Evolutionary conservation across 2,888 invertebrate species (phyloP).

Genomic region (Sarcophaga carnaria): DNA sequence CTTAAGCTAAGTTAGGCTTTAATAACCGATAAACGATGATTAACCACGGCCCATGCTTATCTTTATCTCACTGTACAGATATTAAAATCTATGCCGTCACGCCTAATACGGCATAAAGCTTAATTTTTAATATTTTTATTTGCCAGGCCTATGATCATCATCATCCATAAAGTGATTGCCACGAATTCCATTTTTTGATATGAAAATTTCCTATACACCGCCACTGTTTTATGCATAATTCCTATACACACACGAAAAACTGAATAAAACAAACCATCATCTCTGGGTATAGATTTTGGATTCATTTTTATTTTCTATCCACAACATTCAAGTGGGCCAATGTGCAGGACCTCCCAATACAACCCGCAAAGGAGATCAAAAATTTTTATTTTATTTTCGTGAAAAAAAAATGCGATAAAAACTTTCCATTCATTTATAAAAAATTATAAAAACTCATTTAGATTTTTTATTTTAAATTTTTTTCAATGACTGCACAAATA

Average conservation of each 20-base stretch:
- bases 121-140: too few species aligned
- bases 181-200: too few species aligned
- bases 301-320: constrained; percentile 10
- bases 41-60: too few species aligned
- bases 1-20: too few species aligned
- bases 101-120: too few species aligned
- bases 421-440: constrained; percentile 41
- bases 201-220: constrained; percentile 6
- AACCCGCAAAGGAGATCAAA: constrained; percentile 37
- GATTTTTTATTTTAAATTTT: constrained; percentile 53
- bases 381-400: constrained; percentile 60
- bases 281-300: constrained; percentile 21
- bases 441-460: constrained; percentile 69
- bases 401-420: constrained; percentile 21
- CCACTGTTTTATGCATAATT: constrained; percentile 36
- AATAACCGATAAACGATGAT: too few species aligned
- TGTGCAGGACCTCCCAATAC: constrained; percentile 34
- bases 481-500: constrained; percentile 46
- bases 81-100: too few species aligned
- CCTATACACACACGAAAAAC: constrained; percentile 29
- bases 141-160: too few species aligned
- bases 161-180: too few species aligned
- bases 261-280: constrained; percentile 42
- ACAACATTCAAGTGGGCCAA: constrained; percentile 39
- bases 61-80: too few species aligned